These are phyloP conservation scores for Acholoe squamosa DNA, from an alignment of 2,888 invertebrate species.

Conservation along the genomic window DNA sequence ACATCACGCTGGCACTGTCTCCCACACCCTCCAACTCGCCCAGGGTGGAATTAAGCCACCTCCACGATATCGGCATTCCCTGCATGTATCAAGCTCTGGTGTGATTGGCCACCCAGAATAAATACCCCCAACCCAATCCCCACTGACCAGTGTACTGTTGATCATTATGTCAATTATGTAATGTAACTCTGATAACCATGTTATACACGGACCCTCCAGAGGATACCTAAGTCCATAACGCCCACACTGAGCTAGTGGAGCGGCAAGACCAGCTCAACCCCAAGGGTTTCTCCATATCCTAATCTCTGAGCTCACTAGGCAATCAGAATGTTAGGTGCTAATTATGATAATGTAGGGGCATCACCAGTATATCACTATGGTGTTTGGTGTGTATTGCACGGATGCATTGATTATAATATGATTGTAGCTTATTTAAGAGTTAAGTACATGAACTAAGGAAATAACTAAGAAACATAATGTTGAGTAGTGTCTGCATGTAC, in stretches of 20 bases:
- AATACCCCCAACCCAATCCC: neutral
- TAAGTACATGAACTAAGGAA: too few species aligned
- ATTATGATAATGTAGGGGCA: too few species aligned
- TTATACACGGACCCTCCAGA: neutral
- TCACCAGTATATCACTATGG: too few species aligned
- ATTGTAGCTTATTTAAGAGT: too few species aligned
- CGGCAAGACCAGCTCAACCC: neutral
- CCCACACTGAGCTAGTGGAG: neutral
- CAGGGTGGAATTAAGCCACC: neutral
- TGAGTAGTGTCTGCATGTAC: too few species aligned
- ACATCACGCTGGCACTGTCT: neutral
- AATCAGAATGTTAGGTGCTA: too few species aligned
- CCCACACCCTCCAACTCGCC: neutral
- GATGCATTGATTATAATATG: too few species aligned
- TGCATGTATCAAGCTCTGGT: neutral
- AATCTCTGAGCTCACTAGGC: too few species aligned
- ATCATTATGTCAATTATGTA: slow-evolving; percentile 37
- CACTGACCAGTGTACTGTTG: neutral
- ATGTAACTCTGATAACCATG: slow-evolving; percentile 28
- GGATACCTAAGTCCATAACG: slow-evolving; percentile 4
- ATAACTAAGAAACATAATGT: too few species aligned
- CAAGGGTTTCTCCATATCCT: neutral
- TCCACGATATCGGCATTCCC: neutral
- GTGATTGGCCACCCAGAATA: neutral
- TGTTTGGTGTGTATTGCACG: too few species aligned